Evolutionary conservation across 1,140 invertebrate genomes (phyloP).

Genomic region (Belonocnema kinseyi): DNA sequence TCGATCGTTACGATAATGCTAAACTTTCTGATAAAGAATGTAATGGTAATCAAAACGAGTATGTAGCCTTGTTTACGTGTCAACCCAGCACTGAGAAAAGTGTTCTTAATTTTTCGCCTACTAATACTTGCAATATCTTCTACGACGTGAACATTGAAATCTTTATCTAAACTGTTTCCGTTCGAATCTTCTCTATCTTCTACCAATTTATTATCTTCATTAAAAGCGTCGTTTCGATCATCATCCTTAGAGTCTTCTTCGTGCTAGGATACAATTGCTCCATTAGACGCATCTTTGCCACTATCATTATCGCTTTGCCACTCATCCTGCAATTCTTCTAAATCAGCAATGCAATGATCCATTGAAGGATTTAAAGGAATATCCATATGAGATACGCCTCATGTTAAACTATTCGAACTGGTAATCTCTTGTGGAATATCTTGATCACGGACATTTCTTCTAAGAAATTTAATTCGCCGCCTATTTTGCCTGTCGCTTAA

Average conservation of each 20-base stretch:
- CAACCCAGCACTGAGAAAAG: background rate
- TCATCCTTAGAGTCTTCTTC: background rate
- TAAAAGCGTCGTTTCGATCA: too few species aligned
- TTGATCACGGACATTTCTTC: too few species aligned
- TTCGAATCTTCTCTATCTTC: background rate
- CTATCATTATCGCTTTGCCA: background rate
- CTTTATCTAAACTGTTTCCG: background rate
- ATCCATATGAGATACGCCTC: background rate
- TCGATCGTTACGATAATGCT: too few species aligned
- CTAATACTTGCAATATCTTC: background rate
- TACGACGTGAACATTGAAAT: background rate
- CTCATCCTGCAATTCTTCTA: background rate
- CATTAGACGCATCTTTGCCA: background rate
- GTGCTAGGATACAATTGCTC: background rate
- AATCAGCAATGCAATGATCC: background rate
- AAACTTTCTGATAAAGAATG: too few species aligned
- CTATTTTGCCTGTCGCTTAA: background rate
- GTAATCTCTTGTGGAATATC: too few species aligned
- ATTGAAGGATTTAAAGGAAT: background rate
- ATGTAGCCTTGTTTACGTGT: conserved; percentile 1
- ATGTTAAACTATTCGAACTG: background rate
- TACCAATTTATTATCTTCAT: too few species aligned
- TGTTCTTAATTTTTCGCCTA: background rate
- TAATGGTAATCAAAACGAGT: too few species aligned
- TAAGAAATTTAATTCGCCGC: too few species aligned